Base-by-base conservation (phyloP, 1,140 invertebrate genomes). In the Zaprionus lachaisei region DNA sequence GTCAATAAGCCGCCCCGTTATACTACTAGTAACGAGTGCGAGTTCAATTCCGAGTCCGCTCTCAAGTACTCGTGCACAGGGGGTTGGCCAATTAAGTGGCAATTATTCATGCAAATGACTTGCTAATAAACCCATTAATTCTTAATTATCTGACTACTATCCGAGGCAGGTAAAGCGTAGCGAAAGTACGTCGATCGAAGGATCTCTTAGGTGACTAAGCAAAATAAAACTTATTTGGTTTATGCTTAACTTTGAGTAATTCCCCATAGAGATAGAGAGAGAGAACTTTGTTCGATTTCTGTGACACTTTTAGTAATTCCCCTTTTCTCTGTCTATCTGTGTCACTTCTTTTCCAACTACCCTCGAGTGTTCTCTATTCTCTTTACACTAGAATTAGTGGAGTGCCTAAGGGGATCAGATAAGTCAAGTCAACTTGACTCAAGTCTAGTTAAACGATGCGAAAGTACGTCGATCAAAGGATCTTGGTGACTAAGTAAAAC, bases 51-150 rank as follows among this genome's bases (percentile, higher is more conserved):
- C 15, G 12, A 51, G 37, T 20, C 17, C 41, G 38, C 38, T n/a
- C 15, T n/a, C 15, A 6, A 41, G n/a, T 44, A 7, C 41, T 17
- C 34, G 22, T 28, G 22, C 11, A 14, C 28, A 24, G 22, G 28
- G 31, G 31, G 31, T 0, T 11, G 9, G 11, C 26, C 20, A 12
- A 60, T 34, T 51, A 72, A 47, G 28, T 49, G 5, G 11, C 47
- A 72, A 15, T 62, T 58, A 67, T 26, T 58, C 57, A 72, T 67
- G 41, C 41, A 72, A 72, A 72, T 67, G 34, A 20, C 41, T 37
- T 51, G 24, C 15, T 51, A 69, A 69, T 41, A 61, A 61, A 51
- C 28, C 41, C 5, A 34, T 20, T 51, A 70, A 54, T 70, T 70
- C 44, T 54, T 38, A 51, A 54, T 70, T 28, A 11, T 47, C n/a